Conservation (phyloP, 1,140 invertebrate species). For the Phthorimaea operculella region DNA sequence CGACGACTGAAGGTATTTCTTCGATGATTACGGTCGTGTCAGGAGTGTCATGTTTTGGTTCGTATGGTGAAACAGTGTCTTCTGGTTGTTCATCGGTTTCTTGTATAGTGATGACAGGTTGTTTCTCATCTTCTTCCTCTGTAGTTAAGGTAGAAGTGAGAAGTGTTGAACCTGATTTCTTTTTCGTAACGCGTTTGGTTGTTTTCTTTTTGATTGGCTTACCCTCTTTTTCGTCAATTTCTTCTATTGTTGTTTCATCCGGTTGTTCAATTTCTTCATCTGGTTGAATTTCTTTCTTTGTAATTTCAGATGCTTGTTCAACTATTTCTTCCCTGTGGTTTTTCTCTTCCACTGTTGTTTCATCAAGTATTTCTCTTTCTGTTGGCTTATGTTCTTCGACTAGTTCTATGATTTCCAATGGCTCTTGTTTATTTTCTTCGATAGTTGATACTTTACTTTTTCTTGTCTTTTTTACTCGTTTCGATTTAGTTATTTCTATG, state of each 20-base stretch:
- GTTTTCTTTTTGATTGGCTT: no score
- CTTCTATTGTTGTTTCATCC: constrained; percentile 54
- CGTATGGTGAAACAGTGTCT: constrained; percentile 12
- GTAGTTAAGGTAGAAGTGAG: constrained; percentile 60
- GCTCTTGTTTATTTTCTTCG: constrained; percentile 25
- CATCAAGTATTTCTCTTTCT: constrained; percentile 29
- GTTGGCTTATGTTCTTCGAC: constrained; percentile 21
- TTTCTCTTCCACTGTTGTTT: constrained; percentile 45
- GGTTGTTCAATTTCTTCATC: constrained; percentile 49
- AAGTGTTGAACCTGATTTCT: constrained; percentile 38
- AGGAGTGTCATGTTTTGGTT: neutral
- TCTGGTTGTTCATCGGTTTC: constrained; percentile 27
- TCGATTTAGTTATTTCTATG: constrained; percentile 47
- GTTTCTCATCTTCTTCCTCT: constrained; percentile 60
- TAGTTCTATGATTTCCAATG: constrained; percentile 11
- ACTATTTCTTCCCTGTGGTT: constrained; percentile 58
- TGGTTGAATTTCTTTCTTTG: constrained; percentile 45
- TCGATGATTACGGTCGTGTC: constrained; percentile 27
- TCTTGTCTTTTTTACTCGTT: constrained; percentile 39
- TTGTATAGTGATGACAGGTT: constrained; percentile 36
- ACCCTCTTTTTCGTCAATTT: no score
- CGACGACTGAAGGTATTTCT: constrained; percentile 48
- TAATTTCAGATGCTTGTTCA: no score
- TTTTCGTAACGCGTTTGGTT: neutral
- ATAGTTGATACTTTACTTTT: constrained; percentile 30